A percentile compares a stretch with the other conserved stretches of the same genome.
phyloP scores from a whole-genome alignment of 2,888 invertebrate species.

The Spialia ferax region DNA sequence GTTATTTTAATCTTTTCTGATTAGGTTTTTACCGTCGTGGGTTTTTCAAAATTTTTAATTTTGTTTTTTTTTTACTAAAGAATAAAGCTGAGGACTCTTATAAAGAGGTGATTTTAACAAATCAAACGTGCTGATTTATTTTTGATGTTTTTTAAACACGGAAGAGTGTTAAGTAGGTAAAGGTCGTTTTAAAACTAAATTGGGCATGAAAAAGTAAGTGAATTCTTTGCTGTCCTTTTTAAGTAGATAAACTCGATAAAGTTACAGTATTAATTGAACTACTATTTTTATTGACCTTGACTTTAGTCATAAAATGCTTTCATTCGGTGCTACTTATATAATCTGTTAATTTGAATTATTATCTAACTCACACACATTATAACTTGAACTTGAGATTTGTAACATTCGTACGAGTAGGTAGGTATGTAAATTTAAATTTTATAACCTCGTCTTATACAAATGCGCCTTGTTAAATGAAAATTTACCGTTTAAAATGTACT shows the following conservation, averaged over 20 bases:
- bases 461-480: background rate
- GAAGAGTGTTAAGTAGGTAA: background rate
- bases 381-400: background rate
- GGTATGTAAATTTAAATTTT: background rate
- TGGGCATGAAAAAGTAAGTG: background rate
- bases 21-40: too few relatives aligned
- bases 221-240: background rate
- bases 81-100: too few relatives aligned
- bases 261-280: background rate
- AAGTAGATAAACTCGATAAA: background rate
- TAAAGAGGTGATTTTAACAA: too few relatives aligned
- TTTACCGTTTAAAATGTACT: slow-evolving; percentile 3
- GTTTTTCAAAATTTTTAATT: too few relatives aligned
- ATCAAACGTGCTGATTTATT: background rate
- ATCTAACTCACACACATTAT: background rate
- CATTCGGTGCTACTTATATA: background rate
- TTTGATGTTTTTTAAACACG: background rate
- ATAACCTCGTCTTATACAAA: background rate
- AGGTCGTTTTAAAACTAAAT: background rate
- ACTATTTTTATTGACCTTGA: background rate
- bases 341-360: slow-evolving; percentile 1
- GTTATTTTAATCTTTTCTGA: too few relatives aligned
- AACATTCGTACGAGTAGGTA: background rate
- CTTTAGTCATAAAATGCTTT: background rate
- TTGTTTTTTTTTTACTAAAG: too few relatives aligned